Evolutionary conservation across 2,888 invertebrate species (phyloP).

Genomic region (Stenchaetothrips biformis): DNA sequence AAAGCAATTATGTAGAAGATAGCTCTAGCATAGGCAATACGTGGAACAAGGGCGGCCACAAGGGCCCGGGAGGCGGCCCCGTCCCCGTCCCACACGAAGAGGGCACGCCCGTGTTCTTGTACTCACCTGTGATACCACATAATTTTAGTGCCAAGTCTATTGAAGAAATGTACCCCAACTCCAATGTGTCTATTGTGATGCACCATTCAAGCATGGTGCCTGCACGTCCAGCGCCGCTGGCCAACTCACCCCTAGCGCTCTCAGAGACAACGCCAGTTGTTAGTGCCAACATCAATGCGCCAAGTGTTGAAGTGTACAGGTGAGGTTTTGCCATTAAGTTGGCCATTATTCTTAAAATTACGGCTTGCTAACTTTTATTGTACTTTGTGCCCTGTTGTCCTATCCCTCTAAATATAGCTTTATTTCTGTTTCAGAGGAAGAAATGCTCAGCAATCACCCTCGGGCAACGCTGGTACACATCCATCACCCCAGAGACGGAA

Average conservation of each 20-base stretch:
- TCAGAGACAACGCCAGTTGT: background rate
- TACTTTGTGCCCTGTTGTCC: too few species aligned
- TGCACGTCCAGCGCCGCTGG: background rate
- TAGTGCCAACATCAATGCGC: slow-evolving; percentile 4
- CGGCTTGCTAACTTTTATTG: too few species aligned
- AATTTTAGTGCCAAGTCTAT: background rate
- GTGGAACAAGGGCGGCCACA: background rate
- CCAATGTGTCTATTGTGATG: background rate
- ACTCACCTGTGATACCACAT: background rate
- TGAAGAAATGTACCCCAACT: background rate
- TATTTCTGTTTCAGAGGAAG: background rate
- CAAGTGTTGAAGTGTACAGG: slow-evolving; percentile 6
- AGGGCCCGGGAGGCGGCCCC: background rate
- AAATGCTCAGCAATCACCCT: background rate
- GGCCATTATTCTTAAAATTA: too few species aligned
- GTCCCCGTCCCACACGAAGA: too few species aligned
- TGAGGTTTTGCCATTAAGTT: background rate
- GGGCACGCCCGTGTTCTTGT: slow-evolving; percentile 1
- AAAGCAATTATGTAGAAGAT: background rate
- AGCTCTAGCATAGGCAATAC: background rate
- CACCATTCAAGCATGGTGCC: background rate
- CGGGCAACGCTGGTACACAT: background rate
- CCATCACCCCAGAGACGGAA: background rate
- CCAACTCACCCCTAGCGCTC: background rate
- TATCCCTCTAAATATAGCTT: too few species aligned